phyloP scores from a whole-genome alignment of 1,140 invertebrate genomes.

The Periplaneta americana region DNA sequence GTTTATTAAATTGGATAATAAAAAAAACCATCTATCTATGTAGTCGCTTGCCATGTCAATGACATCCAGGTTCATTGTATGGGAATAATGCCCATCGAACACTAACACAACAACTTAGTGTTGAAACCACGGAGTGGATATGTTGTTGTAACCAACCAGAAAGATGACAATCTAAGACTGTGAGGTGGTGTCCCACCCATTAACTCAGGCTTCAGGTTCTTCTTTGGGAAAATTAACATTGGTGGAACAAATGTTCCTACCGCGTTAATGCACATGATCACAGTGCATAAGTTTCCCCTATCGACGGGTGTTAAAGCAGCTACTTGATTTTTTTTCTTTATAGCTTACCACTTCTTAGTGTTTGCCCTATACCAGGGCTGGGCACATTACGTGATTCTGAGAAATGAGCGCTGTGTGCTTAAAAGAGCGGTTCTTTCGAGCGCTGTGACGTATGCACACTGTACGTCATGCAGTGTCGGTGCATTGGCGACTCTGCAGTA shows the following conservation, averaged over 20 bases:
- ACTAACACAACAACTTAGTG: conserved; percentile 34
- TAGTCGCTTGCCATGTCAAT: conserved; percentile 26
- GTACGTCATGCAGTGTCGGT: no score
- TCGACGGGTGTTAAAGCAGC: conserved; percentile 28
- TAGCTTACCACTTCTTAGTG: conserved; percentile 30
- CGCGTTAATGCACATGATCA: conserved; percentile 29
- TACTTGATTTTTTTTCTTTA: conserved; percentile 29
- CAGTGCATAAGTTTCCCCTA: conserved; percentile 18
- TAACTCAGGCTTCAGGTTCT: conserved; percentile 19
- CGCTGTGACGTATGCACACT: no score
- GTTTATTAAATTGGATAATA: no score
- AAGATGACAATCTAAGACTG: conserved; percentile 25
- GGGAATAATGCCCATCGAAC: conserved; percentile 34
- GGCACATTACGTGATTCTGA: no score
- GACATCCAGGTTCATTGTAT: conserved; percentile 34
- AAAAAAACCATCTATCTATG: no score
- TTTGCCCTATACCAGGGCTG: no score
- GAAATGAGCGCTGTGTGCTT: no score
- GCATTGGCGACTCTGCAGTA: no score
- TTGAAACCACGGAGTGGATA: conserved; percentile 31
- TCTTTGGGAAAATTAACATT: conserved; percentile 20
- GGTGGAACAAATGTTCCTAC: conserved; percentile 28
- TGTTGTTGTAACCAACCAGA: conserved; percentile 32
- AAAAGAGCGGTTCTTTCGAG: no score
- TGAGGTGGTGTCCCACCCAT: conserved; percentile 22